Evolutionary conservation across 2,113 vertebrate species (phyloP).

Genomic region (Salminus brasiliensis): DNA sequence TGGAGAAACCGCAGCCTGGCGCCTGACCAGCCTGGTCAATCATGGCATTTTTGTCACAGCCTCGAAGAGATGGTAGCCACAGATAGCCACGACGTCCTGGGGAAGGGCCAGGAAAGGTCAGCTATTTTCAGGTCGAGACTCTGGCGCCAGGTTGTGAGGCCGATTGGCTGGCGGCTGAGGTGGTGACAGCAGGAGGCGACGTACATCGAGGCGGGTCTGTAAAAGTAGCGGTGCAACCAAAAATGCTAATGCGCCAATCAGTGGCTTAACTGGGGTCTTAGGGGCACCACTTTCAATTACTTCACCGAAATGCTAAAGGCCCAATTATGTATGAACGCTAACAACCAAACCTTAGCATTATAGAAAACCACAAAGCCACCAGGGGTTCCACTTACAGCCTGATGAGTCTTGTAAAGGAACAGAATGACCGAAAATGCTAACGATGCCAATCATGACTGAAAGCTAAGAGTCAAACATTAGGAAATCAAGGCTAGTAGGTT

Average conservation of each 20-base stretch:
- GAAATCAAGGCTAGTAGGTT: too few species aligned
- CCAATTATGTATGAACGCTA: background rate
- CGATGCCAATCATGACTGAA: background rate
- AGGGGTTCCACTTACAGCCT: background rate
- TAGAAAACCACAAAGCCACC: background rate
- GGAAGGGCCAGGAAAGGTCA: slow-evolving; percentile 19
- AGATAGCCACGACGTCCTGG: slow-evolving; percentile 32
- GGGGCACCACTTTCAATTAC: too few species aligned
- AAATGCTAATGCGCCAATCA: background rate
- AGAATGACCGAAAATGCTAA: too few species aligned
- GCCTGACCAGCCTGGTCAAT: slow-evolving; percentile 2
- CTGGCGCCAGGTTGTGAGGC: slow-evolving; percentile 35
- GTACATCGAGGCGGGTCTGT: background rate
- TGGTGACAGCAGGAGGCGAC: slow-evolving; percentile 7
- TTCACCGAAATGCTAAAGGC: background rate
- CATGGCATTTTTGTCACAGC: background rate
- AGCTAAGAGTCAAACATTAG: background rate
- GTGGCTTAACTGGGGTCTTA: too few species aligned
- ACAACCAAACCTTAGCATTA: background rate
- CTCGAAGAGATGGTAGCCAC: slow-evolving; percentile 14
- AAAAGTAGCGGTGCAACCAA: background rate
- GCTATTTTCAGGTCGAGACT: slow-evolving; percentile 47
- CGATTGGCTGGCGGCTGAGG: background rate
- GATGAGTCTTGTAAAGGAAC: background rate
- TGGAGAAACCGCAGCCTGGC: slow-evolving; percentile 29